Conservation (phyloP, 2,113 vertebrate species). For the Ceyx cyanopectus region DNA sequence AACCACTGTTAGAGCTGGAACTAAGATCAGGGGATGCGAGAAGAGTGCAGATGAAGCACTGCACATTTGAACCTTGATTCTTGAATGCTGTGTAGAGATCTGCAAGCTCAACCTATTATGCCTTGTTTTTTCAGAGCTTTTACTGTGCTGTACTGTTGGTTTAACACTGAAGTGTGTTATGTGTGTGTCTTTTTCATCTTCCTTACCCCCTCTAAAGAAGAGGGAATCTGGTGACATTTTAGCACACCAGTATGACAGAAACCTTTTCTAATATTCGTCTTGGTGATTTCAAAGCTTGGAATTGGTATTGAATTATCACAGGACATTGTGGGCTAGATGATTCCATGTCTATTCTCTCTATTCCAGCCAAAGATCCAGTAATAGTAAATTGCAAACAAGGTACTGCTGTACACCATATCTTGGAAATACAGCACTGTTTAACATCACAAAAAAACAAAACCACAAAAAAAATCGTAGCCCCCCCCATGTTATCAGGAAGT, state of each 20-base stretch:
- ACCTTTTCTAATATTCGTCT: background rate
- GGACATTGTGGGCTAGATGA: background rate
- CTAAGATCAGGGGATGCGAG: background rate
- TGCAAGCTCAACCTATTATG: background rate
- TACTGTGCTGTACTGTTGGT: background rate
- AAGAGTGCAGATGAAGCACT: background rate
- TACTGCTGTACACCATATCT: background rate
- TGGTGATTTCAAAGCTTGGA: background rate
- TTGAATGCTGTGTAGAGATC: background rate
- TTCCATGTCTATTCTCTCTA: rapidly evolving
- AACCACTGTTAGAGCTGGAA: background rate
- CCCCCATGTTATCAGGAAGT: background rate
- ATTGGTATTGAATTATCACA: background rate
- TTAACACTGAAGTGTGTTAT: background rate
- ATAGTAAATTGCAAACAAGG: background rate
- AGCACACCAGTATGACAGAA: background rate
- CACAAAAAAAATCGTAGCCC: background rate
- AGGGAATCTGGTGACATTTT: background rate
- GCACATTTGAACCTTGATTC: background rate
- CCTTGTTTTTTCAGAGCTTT: background rate
- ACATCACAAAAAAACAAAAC: too few relatives aligned
- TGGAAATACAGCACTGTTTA: background rate
- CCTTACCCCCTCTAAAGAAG: background rate
- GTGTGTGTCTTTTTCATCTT: background rate
- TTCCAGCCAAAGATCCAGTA: background rate